Base-by-base conservation (phyloP, 2,888 invertebrate species). In the Phragmatobia fuliginosa region DNA sequence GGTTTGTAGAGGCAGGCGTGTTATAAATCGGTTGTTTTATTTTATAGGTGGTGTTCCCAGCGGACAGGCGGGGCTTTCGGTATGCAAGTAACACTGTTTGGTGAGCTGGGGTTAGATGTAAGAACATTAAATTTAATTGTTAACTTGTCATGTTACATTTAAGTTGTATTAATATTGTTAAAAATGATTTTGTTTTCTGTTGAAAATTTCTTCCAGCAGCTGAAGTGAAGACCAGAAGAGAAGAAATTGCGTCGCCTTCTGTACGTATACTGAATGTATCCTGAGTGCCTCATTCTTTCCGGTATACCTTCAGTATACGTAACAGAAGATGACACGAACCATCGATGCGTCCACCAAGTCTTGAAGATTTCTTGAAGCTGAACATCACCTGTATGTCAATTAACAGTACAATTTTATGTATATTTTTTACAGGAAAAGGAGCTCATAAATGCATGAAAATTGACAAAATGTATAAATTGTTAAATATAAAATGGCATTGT, bases 221-320 rank as follows among this genome's bases (percentile, higher is more conserved):
- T 67, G 80, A 62, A 65, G 78, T 74, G 76, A 75, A 84, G 85
- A 88, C 74, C 71, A 82, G 89, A 88, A 91, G 88, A 88, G 96
- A 94, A 95, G 96, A 94, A 75, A 88, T 90, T 92, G 96, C 96
- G 96, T 96, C 95, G 97, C 98, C 97, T 98, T 98, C 98, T 98
- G 98, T 97, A 98, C 98, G 98, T 99, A 99, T 98, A 99, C 98
- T 98, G 98, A 98, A 98, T 98, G 98, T 99, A 98, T 98, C 98
- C 98, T 98, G 98, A 98, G 98, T 98, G 98, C 97, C 96, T 97
- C 96, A 95, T 94, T 95, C 97, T 98, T 97, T 98, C 98, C 98
- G 98, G 98, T 98, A 98, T 99, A 99, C 98, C 98, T 98, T 98
- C 98, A 98, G 98, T 98, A 99, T 99, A 99, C 98, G 98, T 99